Conservation (phyloP, 1,140 invertebrate species). For the Metaphire vulgaris region DNA sequence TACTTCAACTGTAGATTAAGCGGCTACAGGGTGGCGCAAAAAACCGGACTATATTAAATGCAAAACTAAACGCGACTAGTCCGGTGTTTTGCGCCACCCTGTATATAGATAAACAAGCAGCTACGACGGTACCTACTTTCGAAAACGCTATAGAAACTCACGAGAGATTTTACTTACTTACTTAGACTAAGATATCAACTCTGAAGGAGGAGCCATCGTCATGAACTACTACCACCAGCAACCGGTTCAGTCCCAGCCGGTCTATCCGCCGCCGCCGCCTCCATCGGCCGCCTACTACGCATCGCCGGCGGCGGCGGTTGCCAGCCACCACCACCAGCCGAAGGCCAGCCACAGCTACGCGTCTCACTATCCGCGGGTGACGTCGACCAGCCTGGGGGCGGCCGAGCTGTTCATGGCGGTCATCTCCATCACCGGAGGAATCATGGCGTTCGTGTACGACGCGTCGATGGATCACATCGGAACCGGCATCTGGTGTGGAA, state of each 20-base stretch:
- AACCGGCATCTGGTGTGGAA: neutral
- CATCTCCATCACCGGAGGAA: neutral
- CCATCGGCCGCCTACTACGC: neutral
- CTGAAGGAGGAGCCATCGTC: no score
- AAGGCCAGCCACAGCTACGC: neutral
- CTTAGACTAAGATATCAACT: no score
- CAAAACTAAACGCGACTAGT: no score
- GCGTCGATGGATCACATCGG: neutral
- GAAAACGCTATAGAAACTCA: no score
- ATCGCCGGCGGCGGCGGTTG: neutral
- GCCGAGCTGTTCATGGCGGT: neutral
- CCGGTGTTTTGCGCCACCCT: no score
- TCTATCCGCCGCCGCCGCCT: no score
- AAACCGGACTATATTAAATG: no score
- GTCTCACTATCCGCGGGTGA: neutral
- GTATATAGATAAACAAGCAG: no score
- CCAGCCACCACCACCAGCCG: neutral
- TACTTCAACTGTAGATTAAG: no score
- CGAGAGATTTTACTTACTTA: no score
- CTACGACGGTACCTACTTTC: no score
- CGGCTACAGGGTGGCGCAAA: no score
- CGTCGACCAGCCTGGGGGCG: neutral
- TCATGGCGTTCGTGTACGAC: neutral
- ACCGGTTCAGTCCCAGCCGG: neutral
- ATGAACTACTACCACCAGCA: neutral